phyloP scores from a whole-genome alignment of 2,888 invertebrate genomes.

The Neoaliturus tenellus region DNA sequence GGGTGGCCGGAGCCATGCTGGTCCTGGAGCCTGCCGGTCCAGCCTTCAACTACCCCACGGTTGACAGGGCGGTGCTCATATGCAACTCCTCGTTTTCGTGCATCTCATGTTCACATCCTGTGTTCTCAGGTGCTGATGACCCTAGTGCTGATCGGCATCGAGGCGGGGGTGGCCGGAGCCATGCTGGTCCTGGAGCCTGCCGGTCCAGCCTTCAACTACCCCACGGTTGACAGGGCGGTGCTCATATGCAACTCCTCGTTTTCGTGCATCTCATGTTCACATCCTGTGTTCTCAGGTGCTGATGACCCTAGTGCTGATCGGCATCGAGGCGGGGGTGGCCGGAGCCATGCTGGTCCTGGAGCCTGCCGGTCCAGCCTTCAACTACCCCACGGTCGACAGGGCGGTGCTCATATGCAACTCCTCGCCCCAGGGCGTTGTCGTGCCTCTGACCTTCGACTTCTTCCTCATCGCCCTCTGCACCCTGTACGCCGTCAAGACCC shows the following conservation, averaged over 20 bases:
- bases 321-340: slow-evolving; percentile 81
- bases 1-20: no score
- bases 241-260: slow-evolving; percentile 80
- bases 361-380: slow-evolving; percentile 76
- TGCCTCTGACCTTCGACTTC: slow-evolving; percentile 83
- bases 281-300: slow-evolving; percentile 75
- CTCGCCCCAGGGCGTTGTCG: slow-evolving; percentile 76
- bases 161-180: slow-evolving; percentile 78
- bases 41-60: slow-evolving; percentile 74
- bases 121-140: slow-evolving; percentile 78
- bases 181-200: slow-evolving; percentile 79
- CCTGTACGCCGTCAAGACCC: slow-evolving; percentile 84
- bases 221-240: slow-evolving; percentile 74
- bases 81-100: slow-evolving; percentile 81
- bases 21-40: no score
- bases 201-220: slow-evolving; percentile 75
- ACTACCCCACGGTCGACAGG: slow-evolving; percentile 74
- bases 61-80: slow-evolving; percentile 77
- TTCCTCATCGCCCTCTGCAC: slow-evolving; percentile 84
- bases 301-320: slow-evolving; percentile 79
- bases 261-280: slow-evolving; percentile 80
- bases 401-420: slow-evolving; percentile 80
- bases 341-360: slow-evolving; percentile 78
- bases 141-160: slow-evolving; percentile 79
- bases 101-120: neutral